Evolutionary conservation across 35 echinoderm and acorn worm species (phyloP).

Genomic region (Apostichopus californicus): DNA sequence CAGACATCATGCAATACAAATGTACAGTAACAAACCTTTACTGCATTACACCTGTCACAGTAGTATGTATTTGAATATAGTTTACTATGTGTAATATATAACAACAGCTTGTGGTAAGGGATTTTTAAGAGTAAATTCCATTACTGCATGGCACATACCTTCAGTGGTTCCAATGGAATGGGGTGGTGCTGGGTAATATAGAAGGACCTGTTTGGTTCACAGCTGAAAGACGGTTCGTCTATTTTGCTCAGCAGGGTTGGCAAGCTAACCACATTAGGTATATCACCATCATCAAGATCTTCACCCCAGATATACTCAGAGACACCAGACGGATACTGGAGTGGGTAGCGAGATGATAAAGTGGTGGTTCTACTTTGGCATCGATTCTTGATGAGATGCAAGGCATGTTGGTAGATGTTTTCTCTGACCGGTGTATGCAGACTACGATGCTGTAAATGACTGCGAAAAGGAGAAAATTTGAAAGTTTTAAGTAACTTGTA

Average conservation of each 20-base stretch:
- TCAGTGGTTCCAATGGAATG: constrained; percentile 32
- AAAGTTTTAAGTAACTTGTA: no score
- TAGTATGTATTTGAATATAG: neutral
- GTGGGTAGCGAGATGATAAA: neutral
- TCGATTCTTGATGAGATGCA: constrained; percentile 50
- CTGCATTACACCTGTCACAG: neutral
- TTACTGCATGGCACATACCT: neutral
- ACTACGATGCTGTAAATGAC: constrained; percentile 34
- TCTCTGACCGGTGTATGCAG: constrained; percentile 42
- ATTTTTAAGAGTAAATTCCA: neutral
- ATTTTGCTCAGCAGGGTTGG: constrained; percentile 42
- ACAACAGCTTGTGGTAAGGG: no score
- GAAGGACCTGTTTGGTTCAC: constrained; percentile 41
- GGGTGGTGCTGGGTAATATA: constrained; percentile 23
- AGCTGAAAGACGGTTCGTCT: neutral
- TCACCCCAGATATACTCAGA: neutral
- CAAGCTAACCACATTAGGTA: neutral
- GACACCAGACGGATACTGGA: constrained; percentile 13
- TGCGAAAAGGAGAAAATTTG: neutral
- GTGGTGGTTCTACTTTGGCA: neutral
- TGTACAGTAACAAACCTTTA: no score
- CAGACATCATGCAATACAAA: no score
- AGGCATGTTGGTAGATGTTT: constrained; percentile 53
- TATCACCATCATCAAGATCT: neutral
- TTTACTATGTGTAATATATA: neutral